Evolutionary conservation across 2,113 vertebrate species (phyloP), one percentile per base, ranked within the genome.

Genomic region (Cyphomyrus plagiostoma): DNA sequence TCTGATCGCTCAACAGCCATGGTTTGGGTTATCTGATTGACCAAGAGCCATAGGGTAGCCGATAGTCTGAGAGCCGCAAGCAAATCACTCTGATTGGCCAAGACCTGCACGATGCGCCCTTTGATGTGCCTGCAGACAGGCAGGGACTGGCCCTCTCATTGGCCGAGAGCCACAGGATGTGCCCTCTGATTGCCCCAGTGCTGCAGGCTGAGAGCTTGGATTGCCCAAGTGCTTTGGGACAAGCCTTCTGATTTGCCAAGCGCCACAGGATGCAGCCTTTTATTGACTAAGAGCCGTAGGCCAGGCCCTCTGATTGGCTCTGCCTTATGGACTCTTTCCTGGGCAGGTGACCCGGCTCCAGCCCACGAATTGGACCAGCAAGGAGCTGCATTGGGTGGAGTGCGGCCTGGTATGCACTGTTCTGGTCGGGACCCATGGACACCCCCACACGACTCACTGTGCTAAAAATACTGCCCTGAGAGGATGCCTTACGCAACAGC

Each of bases 381-480:
- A 30, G 62, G 62, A 26, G 3, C n/a, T 11, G 1, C n/a, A 13
- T 13, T 30, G 62, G 62, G 62, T 70, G 62, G 10, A 70, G 9
- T 52, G 30, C n/a, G 30, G 26, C 45, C 56, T n/a, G 23, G 42
- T 82, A 66, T n/a, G 7, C 49, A 23, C 52, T 89, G 49, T 82
- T 89, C 88, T 56, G 46, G 48, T 46, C 7, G 6, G 52, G 49
- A 39, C 26, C 21, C 19, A 46, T 1, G 17, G 46, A 58, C 58
- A 19, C 66, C 49, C 70, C 85, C 85, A 19, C 30, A 52, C n/a
- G 2, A 82, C 70, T 53, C 35, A 39, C 46, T 3, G 21, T 1
- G 50, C 88, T 89, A 89, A 89, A 89, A 89, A 89, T 89, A 83
- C 88, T 21, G 30, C 35, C 15, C 74, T 3, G 48, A 42, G 77